These are phyloP conservation scores for Bilobella aurantiaca DNA, from an alignment of 1,140 invertebrate species.

Conservation along the genomic window DNA sequence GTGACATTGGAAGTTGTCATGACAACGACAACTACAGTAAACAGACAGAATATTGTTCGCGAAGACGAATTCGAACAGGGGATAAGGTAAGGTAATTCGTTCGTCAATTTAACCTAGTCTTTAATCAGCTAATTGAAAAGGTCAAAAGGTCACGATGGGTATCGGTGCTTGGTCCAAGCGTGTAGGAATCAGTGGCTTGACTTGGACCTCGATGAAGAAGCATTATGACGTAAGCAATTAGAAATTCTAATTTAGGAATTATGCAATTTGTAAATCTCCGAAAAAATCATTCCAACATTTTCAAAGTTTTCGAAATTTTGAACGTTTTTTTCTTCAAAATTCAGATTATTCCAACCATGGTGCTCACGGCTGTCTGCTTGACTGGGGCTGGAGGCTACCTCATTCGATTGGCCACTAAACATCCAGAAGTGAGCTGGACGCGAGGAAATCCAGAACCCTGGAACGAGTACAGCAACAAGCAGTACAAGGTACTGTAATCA, in stretches of 20 bases:
- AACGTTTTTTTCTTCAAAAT: slow-evolving; percentile 9
- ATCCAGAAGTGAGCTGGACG: slow-evolving; percentile 70
- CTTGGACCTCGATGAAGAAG: slow-evolving; percentile 43
- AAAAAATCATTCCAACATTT: too few species aligned
- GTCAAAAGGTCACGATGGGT: background rate
- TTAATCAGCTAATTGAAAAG: too few species aligned
- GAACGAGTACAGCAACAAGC: slow-evolving; percentile 63
- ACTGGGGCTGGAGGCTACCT: too few species aligned
- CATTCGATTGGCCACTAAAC: slow-evolving; percentile 56
- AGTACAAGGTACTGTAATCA: slow-evolving; percentile 58
- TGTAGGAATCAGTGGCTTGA: slow-evolving; percentile 20
- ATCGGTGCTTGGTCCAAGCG: slow-evolving; percentile 7
- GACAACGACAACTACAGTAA: too few species aligned
- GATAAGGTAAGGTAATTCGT: too few species aligned
- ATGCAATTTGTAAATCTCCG: too few species aligned
- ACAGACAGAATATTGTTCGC: too few species aligned
- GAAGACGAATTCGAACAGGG: too few species aligned
- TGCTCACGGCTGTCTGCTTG: too few species aligned
- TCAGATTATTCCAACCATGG: slow-evolving; percentile 66
- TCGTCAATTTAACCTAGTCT: too few species aligned
- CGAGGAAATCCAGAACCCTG: slow-evolving; percentile 64
- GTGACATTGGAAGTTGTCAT: too few species aligned
- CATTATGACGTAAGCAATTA: slow-evolving; percentile 49
- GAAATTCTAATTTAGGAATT: background rate
- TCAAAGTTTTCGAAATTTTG: background rate